Evolutionary conservation across 2,888 invertebrate genomes (phyloP), one percentile per base, ranked within the genome.

Genomic region (Megastigmus dorsalis): DNA sequence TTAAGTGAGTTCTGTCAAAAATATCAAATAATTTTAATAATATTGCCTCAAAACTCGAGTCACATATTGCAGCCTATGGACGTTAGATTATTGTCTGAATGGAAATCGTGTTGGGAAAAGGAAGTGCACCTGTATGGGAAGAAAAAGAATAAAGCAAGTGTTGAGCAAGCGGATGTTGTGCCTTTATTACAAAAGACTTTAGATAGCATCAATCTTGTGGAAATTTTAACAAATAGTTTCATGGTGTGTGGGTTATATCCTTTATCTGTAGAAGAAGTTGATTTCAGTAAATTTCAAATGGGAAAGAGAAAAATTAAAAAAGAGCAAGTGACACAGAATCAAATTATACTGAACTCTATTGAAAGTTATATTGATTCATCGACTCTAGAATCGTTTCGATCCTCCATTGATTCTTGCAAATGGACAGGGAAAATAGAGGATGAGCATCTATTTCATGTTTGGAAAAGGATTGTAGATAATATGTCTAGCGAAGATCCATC

Each of bases 401-500:
- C 48, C 5, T 10, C 38, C 13, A 4, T 18, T 6, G 6, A 50
- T 13, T 10, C 10, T 23, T 3, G 15, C 15, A 20, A 20, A 20
- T 69, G 69, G 69, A 30, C 18, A 2, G 70, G 62, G 45, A 54
- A 54, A 9, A 9, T 48, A 10, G 38, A 55, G 55, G 55, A 71
- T 48, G n/a, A 5, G 1, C 45, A 7, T 48, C 55, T 71, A 36
- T 71, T 71, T 55, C 13, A 63, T 4, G 2, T 48, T 26, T 71
- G 70, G 70, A 71, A 54, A 55, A 63, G 10, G 15, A 43, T 69
- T n/a, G n/a, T n/a, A n/a, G n/a, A n/a, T n/a, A n/a, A n/a, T n/a
- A 15, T 45, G 15, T 48, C 7, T 18, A 10, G 18, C 43, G 18
- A 18, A 4, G 18, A 43, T 43, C 13, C n/a, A n/a, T n/a, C n/a